Evolutionary conservation across 2,113 vertebrate genomes (phyloP), one percentile per base, ranked within the genome.

Genomic region (Baryphthengus martii): DNA sequence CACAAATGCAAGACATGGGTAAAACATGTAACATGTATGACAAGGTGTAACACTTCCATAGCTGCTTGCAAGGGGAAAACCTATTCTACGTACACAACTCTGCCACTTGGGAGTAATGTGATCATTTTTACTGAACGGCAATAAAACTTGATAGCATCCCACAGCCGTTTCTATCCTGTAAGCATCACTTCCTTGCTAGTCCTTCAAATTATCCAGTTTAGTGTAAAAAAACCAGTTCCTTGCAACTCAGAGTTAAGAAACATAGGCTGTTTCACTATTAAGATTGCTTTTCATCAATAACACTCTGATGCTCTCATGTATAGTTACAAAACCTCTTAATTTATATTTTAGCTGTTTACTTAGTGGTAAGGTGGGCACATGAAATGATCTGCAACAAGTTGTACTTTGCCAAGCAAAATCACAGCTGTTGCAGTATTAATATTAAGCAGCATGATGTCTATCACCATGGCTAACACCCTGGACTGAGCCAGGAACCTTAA

Each of bases 171-270:
- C 75, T 62, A 73, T 91, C 94, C 95, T 91, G 53, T 56, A 96
- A 97, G 96, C 96, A 95, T 96, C 58, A 91, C 87, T 72, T 83
- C 93, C 88, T 97, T 97, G 91, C 71, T 90, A 88, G 75, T 44
- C 96, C 84, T 82, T 93, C 94, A 75, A 75, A 87, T 91, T 96
- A 89, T 97, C 77, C n/a, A 52, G 74, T 95, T 92, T 95, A 50
- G 82, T 5, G 10, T 55, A 71, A 96, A 90, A 95, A 89, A 5
- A n/a, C n/a, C 61, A 80, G 23, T 72, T 96, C 62, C 84, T 88
- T 82, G 75, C 76, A 77, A 58, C 81, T 89, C 67, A 93, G 77
- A 96, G 90, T 93, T 96, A 80, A 74, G 4, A 19, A 77, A 71
- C 5, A 29, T 5, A 78, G 42, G 26, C 28, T 61, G 7, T 28